A percentile compares a stretch with the other conserved stretches of the same genome.
Conservation (phyloP, 2,888 invertebrate genomes). For the Melieria crassipennis region DNA sequence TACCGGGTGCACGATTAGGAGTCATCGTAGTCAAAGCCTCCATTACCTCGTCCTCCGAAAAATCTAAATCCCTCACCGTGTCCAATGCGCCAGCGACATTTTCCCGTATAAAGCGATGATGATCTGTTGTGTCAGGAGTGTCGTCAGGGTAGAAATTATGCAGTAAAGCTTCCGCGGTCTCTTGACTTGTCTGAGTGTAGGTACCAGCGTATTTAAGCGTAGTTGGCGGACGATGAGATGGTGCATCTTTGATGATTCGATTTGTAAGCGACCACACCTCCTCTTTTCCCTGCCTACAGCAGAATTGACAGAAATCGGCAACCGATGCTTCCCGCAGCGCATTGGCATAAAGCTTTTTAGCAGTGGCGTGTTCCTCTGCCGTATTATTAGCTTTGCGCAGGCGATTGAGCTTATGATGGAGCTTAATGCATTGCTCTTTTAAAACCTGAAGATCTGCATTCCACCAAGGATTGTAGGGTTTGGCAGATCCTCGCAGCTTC, state of each 20-base stretch:
- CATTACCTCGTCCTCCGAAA: not conserved
- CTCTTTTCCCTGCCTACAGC: not conserved
- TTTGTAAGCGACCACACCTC: not conserved
- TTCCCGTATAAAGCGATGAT: not conserved
- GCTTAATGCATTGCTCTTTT: not conserved
- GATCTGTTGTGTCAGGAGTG: not conserved
- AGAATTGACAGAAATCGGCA: not conserved
- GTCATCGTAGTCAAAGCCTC: not conserved
- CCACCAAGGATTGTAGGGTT: not conserved
- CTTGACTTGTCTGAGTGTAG: not conserved
- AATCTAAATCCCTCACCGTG: not conserved
- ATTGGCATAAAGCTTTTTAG: not conserved
- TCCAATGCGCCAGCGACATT: not conserved
- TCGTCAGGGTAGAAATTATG: not conserved
- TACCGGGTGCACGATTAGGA: not conserved
- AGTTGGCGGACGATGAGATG: not conserved
- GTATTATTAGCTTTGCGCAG: not conserved
- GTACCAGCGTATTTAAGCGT: not conserved
- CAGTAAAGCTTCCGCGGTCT: conserved; percentile 1
- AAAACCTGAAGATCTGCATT: not conserved
- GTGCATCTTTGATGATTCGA: not conserved
- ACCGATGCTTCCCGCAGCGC: conserved; percentile 1
- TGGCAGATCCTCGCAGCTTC: not conserved
- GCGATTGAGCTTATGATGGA: not conserved
- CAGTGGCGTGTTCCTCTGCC: not conserved